Base-by-base conservation (phyloP, 2,113 vertebrate species). In the Silurus asotus region DNA sequence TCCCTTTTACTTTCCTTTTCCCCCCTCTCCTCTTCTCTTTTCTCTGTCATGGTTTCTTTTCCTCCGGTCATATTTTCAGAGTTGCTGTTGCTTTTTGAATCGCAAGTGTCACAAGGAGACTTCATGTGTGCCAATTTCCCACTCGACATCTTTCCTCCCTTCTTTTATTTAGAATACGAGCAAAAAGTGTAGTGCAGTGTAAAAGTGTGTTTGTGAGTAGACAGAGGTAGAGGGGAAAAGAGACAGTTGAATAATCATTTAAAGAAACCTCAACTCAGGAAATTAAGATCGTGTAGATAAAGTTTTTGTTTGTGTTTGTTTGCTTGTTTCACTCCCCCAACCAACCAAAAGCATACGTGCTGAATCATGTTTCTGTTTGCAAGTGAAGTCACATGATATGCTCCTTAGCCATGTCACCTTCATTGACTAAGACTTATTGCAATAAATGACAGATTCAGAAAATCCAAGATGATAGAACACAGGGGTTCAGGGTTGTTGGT, bases 21-120 rank as follows among this genome's bases (percentile, higher is more conserved):
- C 28, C 28, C 28, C 28, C 28, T 64, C 56, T 15, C 0, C 14
- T 58, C 64, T 13, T 61, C 86, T 77, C 88, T 86, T 80, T 85
- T 86, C 89, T 11, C 15, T 84, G 89, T 88, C 85, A 86, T 25
- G 81, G 10, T 82, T 67, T n/a, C 45, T 6, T 67, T 51, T 28
- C 45, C 45, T 37, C 23, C 55, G 23, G 25, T 19, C 17, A 7
- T 69, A 55, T 82, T 37, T 79, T 5, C 55, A 37, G 3, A 28
- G n/a, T 17, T 11, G 37, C 53, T 37, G n/a, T 19, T 37, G 13
- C 23, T 55, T 76, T n/a, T 15, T 25, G n/a, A 69, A 10, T n/a
- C 11, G 8, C n/a, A 20, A 48, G 49, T 56, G n/a, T 82, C 15
- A 20, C 28, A 11, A 70, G 65, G 6, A 64, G 45, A 64, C 59